A percentile compares a stretch with the other conserved stretches of the same genome.
Evolutionary conservation across 2,888 invertebrate genomes (phyloP).

Genomic region (Bedellia somnulentella): DNA sequence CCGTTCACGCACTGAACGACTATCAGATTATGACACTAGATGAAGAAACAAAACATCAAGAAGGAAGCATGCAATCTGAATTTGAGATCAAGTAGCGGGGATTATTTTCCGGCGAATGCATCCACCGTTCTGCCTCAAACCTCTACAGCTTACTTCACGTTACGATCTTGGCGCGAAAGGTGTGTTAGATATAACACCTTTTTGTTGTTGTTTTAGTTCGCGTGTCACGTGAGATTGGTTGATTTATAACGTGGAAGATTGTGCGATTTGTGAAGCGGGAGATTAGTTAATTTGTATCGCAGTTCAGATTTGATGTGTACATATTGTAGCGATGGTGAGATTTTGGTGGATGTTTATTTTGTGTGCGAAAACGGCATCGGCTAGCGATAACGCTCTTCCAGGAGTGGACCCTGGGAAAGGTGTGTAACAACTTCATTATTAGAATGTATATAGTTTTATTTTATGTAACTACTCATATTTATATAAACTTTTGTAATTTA

Average conservation of each 20-base stretch:
- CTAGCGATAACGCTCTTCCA: constrained; percentile 42
- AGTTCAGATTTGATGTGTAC: constrained; percentile 30
- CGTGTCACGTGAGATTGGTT: too few relatives aligned
- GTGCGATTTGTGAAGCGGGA: constrained; percentile 17
- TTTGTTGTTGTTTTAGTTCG: too few relatives aligned
- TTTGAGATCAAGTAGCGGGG: too few relatives aligned
- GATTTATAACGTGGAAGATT: too few relatives aligned
- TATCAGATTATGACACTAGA: too few relatives aligned
- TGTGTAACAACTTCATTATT: too few relatives aligned
- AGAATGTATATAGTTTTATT: too few relatives aligned
- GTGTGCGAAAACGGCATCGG: constrained; percentile 45
- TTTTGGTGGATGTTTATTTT: constrained; percentile 56
- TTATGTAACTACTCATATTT: too few relatives aligned
- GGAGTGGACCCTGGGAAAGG: constrained; percentile 38
- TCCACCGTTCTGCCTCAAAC: constrained; percentile 36
- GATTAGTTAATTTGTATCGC: constrained; percentile 7
- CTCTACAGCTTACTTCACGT: constrained; percentile 37
- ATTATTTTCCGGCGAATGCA: constrained; percentile 49
- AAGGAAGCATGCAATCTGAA: too few relatives aligned
- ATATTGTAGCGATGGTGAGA: constrained; percentile 46
- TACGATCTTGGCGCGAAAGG: constrained; percentile 36
- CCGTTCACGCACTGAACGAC: too few relatives aligned
- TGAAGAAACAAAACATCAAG: too few relatives aligned
- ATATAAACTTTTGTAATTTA: too few relatives aligned
- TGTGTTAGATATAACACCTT: constrained; percentile 13